Conservation (phyloP, 2,888 invertebrate species). For the Autographa pulchrina region DNA sequence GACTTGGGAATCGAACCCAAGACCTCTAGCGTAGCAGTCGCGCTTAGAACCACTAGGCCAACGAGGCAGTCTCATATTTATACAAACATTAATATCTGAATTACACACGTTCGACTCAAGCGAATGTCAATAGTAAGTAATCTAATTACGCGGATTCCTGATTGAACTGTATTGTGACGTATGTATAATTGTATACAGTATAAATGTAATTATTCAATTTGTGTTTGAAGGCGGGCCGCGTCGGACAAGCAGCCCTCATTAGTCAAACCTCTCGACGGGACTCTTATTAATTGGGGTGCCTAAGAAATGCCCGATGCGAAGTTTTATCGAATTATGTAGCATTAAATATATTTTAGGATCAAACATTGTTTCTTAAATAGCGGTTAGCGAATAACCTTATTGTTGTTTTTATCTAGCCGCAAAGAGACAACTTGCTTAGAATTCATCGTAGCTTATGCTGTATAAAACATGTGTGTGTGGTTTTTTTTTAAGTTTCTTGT, state of each 20-base stretch:
- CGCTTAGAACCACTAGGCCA: too few relatives aligned
- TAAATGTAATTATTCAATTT: slow-evolving; percentile 36
- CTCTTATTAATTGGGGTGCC: slow-evolving; percentile 26
- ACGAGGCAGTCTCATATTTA: too few relatives aligned
- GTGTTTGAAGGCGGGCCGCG: slow-evolving; percentile 3
- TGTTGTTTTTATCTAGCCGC: not conserved
- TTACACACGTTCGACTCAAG: slow-evolving; percentile 31
- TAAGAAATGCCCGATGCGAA: slow-evolving; percentile 11
- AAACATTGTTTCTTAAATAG: not conserved
- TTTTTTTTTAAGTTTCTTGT: too few relatives aligned
- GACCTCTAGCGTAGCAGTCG: too few relatives aligned
- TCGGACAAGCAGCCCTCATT: slow-evolving; percentile 25
- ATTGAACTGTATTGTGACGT: slow-evolving; percentile 40
- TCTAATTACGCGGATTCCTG: slow-evolving; percentile 46
- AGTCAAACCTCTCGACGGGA: slow-evolving; percentile 14
- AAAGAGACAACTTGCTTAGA: too few relatives aligned
- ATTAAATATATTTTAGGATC: not conserved
- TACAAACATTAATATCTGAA: slow-evolving; percentile 12
- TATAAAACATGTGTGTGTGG: too few relatives aligned
- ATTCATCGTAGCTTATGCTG: too few relatives aligned
- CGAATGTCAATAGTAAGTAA: slow-evolving; percentile 32
- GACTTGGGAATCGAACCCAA: too few relatives aligned
- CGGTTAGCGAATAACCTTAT: not conserved
- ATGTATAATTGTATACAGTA: not conserved
- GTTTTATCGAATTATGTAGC: slow-evolving; percentile 8